These are phyloP conservation scores for Pseudachorutes palmiensis DNA, from an alignment of 1,140 invertebrate genomes.

Conservation along the genomic window DNA sequence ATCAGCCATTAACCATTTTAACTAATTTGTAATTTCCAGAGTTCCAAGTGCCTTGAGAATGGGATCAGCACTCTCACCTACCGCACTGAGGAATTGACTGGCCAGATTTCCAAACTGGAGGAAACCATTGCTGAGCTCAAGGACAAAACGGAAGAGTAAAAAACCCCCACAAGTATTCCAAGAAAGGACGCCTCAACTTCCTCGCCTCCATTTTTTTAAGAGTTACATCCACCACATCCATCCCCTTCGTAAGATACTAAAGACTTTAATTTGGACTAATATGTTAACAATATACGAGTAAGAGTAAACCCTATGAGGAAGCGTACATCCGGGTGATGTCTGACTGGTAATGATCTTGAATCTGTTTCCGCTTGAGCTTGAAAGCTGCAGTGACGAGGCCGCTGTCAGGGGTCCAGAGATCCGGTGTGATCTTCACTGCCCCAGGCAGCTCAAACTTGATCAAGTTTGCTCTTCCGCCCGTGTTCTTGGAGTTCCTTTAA, in stretches of 20 bases:
- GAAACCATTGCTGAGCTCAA: neutral
- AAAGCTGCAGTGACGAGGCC: constrained; percentile 95
- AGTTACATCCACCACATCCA: too few species aligned
- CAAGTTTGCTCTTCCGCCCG: constrained; percentile 72
- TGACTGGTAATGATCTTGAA: constrained; percentile 81
- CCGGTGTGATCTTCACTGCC: constrained; percentile 76
- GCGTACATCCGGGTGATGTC: constrained; percentile 87
- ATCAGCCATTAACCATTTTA: too few species aligned
- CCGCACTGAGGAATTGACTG: neutral
- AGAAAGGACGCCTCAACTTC: too few species aligned
- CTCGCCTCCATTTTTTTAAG: too few species aligned
- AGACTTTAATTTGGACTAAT: too few species aligned
- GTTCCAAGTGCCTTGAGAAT: neutral
- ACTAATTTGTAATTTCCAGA: neutral
- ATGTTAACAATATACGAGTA: too few species aligned
- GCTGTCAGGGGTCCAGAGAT: constrained; percentile 92
- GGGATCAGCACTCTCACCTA: neutral
- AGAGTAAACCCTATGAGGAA: too few species aligned
- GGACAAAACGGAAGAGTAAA: neutral
- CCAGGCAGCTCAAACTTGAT: constrained; percentile 87
- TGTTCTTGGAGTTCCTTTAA: constrained; percentile 68
- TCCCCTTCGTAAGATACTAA: too few species aligned
- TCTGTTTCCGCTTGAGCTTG: constrained; percentile 91
- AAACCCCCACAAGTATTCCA: too few species aligned
- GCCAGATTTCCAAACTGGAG: neutral